Evolutionary conservation across 92 coral and sea anemone genomes (phyloP), one percentile per base, ranked within the genome.

Genomic region (Anthopleura xanthogrammica): DNA sequence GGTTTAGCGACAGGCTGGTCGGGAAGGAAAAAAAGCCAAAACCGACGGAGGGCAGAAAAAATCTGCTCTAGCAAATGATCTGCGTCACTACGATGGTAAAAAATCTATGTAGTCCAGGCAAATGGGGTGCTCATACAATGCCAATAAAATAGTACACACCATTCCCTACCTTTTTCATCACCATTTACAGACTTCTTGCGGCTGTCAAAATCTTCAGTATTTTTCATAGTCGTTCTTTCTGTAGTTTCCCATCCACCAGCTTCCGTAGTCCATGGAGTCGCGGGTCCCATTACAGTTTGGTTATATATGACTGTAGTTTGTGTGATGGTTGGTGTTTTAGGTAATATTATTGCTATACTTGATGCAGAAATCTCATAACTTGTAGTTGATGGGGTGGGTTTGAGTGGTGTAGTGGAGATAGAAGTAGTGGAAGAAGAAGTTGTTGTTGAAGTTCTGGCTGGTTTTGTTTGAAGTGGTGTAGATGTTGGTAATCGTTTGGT

Each of bases 171-270:
- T 48, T 66, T 65, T 12, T 62, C 19, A 8, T 36, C 24, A 36
- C 29, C 23, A 42, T 81, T 52, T 42, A 23, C 74, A 66, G 84
- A 65, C 57, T 20, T 22, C 17, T 39, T 62, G 48, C 77, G 60
- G 6, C 39, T 43, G 56, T 42, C 22, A 19, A 50, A 20, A 12
- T 41, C 39, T 16, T n/a, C 17, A 46, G 64, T 62, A 16, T 11
- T 60, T 41, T 56, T 41, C 24, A 55, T 62, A 19, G 83, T 40
- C 8, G 68, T 41, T 79, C 56, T 64, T 17, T 79, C 82, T 72
- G 84, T 65, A 16, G 76, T 80, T 2, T 22, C 42, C 74, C 74
- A 68, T n/a, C 41, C 74, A 36, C 42, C 74, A 3, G 29, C 72
- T 23, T 13, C 75, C 13, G 76, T 42, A 40, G 77, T 80, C 83